A percentile compares a stretch with the other conserved stretches of the same genome.
Evolutionary conservation across 2,888 invertebrate genomes (phyloP).

Genomic region (Operophtera brumata): DNA sequence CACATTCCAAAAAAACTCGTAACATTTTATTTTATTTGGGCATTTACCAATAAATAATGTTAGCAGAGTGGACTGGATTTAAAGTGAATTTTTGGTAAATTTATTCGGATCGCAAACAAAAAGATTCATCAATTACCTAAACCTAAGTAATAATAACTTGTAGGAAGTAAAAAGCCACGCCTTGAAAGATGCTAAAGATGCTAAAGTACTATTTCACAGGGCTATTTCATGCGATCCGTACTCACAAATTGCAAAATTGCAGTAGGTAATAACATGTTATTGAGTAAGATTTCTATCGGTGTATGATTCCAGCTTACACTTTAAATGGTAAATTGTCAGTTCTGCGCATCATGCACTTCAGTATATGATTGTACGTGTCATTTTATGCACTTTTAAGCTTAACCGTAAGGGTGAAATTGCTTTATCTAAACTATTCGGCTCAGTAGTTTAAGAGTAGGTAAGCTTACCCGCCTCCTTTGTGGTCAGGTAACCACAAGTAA

Average conservation of each 20-base stretch:
- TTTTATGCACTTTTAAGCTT: conserved; percentile 40
- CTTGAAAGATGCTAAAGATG: too few species aligned
- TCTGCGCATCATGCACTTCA: conserved; percentile 60
- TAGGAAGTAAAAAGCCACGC: too few species aligned
- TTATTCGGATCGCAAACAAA: too few species aligned
- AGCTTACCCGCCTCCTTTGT: conserved; percentile 34
- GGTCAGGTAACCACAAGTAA: conserved; percentile 43
- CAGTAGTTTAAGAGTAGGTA: conserved; percentile 31
- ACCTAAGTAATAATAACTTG: too few species aligned
- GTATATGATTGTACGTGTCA: conserved; percentile 24
- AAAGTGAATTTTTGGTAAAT: too few species aligned
- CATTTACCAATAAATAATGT: background rate
- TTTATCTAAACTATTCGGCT: background rate
- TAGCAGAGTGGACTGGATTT: background rate
- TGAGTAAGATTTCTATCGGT: conserved; percentile 62
- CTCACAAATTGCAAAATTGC: conserved; percentile 42
- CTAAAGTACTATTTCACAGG: too few species aligned
- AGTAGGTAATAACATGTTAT: conserved; percentile 65
- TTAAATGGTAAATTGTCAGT: conserved; percentile 75
- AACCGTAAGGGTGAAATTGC: conserved; percentile 39
- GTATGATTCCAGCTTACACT: conserved; percentile 66
- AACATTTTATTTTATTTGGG: background rate
- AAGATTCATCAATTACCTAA: too few species aligned
- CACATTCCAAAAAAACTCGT: conserved; percentile 33
- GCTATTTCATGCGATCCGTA: conserved; percentile 49